Base-by-base conservation (phyloP, 2,888 invertebrate species). In the Eupithecia vulgata region DNA sequence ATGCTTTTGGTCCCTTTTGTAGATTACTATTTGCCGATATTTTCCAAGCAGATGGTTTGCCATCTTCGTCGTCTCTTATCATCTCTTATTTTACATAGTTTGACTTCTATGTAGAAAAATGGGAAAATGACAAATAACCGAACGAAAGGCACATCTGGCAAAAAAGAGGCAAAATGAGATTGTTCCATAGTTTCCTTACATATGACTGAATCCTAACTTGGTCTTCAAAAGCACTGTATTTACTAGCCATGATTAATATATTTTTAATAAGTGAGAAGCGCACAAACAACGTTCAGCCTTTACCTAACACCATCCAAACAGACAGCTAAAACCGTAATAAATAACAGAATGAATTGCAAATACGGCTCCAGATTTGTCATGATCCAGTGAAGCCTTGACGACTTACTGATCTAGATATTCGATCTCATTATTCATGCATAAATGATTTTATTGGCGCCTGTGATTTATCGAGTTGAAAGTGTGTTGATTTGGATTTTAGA, bases 311-410 rank as follows among this genome's bases (percentile, higher is more conserved):
- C 70, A 64, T 75, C 52, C 42, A 34, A 61, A 42, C 40, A 10
- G 48, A 64, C 45, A 69, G 34, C 72, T 82, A 83, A 81, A 85
- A 82, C 84, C 80, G 84, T 87, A 87, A 86, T 88, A 87, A 87
- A 88, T 86, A 85, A 81, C 80, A 80, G 83, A 84, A 82, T 85
- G 85, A 86, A 86, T 87, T 81, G 86, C 82, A 84, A 86, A 85
- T 84, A 82, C 81, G 84, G 81, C 83, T 82, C 79, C 79, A 80
- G 81, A 83, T 85, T 84, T 86, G 85, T 85, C 84, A 81, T 83
- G 81, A 85, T 77, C 71, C 74, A 79, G 82, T 78, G 76, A 76
- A 80, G 78, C 81, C 81, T 82, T 81, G 83, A 79, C 83, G 78
- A 80, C 83, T 83, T 78, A 70, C 77, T 81, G 81, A 72, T 81